These are phyloP conservation scores for Ischnura elegans DNA, from an alignment of 2,888 invertebrate genomes.

Conservation along the genomic window DNA sequence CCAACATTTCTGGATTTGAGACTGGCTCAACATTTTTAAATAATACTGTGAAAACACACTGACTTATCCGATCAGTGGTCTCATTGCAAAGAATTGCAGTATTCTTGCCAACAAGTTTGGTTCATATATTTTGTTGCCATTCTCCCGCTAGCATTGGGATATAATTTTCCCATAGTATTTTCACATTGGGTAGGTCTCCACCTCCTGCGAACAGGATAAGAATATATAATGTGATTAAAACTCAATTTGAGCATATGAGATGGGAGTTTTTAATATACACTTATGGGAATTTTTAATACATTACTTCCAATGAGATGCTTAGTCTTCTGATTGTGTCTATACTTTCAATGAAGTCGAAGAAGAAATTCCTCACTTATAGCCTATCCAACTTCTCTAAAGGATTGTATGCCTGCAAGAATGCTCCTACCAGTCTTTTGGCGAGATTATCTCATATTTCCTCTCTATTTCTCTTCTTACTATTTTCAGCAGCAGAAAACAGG, in stretches of 20 bases:
- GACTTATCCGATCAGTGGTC: constrained; percentile 68
- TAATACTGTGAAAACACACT: constrained; percentile 68
- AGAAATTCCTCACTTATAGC: not conserved
- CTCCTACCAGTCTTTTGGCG: not conserved
- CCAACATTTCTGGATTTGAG: constrained; percentile 13
- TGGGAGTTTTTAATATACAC: not conserved
- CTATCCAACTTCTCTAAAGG: not conserved
- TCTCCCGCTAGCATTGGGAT: constrained; percentile 54
- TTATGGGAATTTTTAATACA: not conserved
- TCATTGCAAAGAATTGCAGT: constrained; percentile 66
- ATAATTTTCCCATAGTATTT: constrained; percentile 60
- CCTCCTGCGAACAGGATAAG: constrained; percentile 33
- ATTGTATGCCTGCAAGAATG: not conserved
- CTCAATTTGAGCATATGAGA: not conserved
- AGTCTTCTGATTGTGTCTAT: not conserved
- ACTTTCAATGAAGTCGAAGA: not conserved
- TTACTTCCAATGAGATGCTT: not conserved
- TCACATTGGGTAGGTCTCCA: constrained; percentile 66
- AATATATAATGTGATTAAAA: not conserved
- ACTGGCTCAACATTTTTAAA: constrained; percentile 66
- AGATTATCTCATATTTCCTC: not conserved
- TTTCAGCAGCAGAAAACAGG: not conserved
- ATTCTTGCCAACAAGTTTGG: constrained; percentile 28
- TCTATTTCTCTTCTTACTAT: not conserved
- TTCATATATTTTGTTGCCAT: constrained; percentile 45